Evolutionary conservation across 2,797 vertebrate species (phyloP), one percentile per base, ranked within the genome.

Genomic region (Dipus sagitta): DNA sequence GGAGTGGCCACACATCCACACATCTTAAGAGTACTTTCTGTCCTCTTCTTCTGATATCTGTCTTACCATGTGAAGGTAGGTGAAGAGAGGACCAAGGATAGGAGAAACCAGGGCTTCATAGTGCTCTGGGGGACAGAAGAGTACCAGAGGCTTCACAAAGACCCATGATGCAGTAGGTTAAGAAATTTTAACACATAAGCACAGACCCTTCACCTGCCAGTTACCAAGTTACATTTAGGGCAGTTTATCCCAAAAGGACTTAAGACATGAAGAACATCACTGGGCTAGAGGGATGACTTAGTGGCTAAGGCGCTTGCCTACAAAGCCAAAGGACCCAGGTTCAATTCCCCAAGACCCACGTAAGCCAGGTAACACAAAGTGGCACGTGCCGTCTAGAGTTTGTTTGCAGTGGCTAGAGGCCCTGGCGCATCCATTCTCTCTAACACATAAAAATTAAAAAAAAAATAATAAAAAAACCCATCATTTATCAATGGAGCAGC

Each of bases 11-110:
- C 7, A 1, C 8, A 4, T 13, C 81, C 47, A 47, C 47, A 47
- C 47, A 47, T 47, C 47, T 11, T 28, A 34, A 42, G 17, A 21
- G 38, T 20, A 8, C 23, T 85, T 30, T 88, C n/a, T 58, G 78
- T 14, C 68, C 15, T 21, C 15, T 4, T 47, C 38, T 86, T 54
- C 32, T 64, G 26, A 60, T 72, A 32, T 6, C 30, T 85, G 32
- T 85, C 97, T 98, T 98, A 99, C 99, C 99, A 99, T 98, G 86
- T 99, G 98, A 97, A 99, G 98, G 98, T 99, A 99, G 92, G 98
- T 97, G 30, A 99, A 99, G 79, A 99, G 98, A 75, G 99, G 99
- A 80, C 99, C 99, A 94, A 99, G 98, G 97, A 99, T 98, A 74
- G 99, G 99, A 96, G 98, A 99, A 90, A 99, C 98, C 6, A 99